Base-by-base conservation (phyloP, 2,113 vertebrate genomes). In the Vicugna pacos region DNA sequence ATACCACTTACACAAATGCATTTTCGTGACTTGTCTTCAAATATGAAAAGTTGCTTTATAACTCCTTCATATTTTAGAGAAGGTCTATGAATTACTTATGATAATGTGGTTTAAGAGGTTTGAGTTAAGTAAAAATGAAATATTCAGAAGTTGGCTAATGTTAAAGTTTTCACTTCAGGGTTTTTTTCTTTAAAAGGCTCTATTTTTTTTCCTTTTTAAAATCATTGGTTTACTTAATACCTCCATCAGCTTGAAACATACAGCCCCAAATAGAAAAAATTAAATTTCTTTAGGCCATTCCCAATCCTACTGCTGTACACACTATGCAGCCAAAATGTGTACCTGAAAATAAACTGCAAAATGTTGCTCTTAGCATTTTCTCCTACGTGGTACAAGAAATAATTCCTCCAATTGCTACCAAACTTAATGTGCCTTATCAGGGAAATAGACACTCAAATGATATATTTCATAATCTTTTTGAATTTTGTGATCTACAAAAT, bases 51-150 rank as follows among this genome's bases (percentile, higher is more conserved):
- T 89, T 92, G n/a, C 24, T 89, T 89, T 1, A 24, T 70, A 96
- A 88, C 22, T 60, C 19, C 35, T 85, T 83, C 50, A 48, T 81
- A 65, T 85, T 96, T 91, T 77, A 89, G 50, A 70, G 90, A 94
- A 42, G 2, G 10, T 28, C 73, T 79, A 64, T 96, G 76, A 77
- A 89, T 89, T 96, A 87, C 38, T 96, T 73, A 93, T 60, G 54
- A 73, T 80, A 91, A 93, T 82, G 1, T 70, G 26, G n/a, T 62
- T 93, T 94, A 26, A 38, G 60, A 91, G 86, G 11, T 60, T 89
- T 26, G 32, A 58, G n/a, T 46, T 46, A 65, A 89, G 32, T 54
- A 24, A 77, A 95, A 92, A 93, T 95, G 56, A 97, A 83, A 86
- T 85, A 79, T 91, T 89, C 86, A 95, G 48, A 96, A 96, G 79